Evolutionary conservation across 1,140 invertebrate species (phyloP).

Genomic region (Gonioctena quinquepunctata): DNA sequence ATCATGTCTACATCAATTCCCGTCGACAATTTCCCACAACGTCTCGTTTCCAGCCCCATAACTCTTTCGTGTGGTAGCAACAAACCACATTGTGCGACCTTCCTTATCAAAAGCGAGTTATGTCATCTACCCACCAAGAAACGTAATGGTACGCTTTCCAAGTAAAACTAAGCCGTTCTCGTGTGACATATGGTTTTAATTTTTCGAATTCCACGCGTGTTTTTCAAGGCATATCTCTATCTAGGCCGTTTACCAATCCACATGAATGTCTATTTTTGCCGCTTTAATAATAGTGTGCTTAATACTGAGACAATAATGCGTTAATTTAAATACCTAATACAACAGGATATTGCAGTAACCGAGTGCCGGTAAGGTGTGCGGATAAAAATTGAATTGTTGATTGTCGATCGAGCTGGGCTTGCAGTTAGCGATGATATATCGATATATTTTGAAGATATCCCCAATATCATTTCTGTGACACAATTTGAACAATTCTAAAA

Average conservation of each 20-base stretch:
- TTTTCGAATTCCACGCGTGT: conserved; percentile 5
- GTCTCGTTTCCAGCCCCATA: background rate
- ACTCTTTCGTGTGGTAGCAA: background rate
- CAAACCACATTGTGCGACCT: conserved; percentile 1
- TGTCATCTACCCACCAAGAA: conserved; percentile 13
- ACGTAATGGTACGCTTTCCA: conserved; percentile 1
- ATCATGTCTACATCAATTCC: background rate
- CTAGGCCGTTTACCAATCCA: background rate
- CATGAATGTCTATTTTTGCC: conserved; percentile 9
- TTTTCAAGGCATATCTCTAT: conserved; percentile 9
- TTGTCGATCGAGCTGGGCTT: too few species aligned
- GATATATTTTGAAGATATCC: too few species aligned
- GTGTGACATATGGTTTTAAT: conserved; percentile 10
- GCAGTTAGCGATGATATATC: too few species aligned
- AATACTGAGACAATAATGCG: conserved; percentile 14
- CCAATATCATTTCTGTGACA: too few species aligned
- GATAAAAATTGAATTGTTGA: conserved; percentile 3
- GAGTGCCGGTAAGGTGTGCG: background rate
- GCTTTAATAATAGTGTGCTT: background rate
- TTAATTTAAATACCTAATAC: conserved; percentile 12
- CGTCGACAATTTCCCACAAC: background rate
- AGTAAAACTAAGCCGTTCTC: conserved; percentile 10
- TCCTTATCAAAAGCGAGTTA: conserved; percentile 17
- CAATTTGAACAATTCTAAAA: too few species aligned
- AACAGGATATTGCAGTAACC: conserved; percentile 13